Evolutionary conservation across 64 coral and sea anemone species (phyloP).

Genomic region (Actinia equina): DNA sequence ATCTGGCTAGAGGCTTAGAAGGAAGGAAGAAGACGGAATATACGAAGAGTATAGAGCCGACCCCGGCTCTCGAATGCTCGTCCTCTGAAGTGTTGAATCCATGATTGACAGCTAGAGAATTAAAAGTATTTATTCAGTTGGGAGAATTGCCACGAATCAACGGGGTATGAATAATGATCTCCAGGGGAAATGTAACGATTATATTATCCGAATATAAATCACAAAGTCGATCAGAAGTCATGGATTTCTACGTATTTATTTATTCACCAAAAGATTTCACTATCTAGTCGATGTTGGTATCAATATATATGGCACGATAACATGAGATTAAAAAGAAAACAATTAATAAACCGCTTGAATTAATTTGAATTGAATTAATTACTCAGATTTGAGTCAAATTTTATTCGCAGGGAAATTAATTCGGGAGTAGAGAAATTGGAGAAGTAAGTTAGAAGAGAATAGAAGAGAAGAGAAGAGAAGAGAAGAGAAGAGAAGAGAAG

Average conservation of each 20-base stretch:
- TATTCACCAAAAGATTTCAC: neutral
- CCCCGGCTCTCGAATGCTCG: neutral
- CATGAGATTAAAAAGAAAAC: neutral
- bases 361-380: too few species aligned
- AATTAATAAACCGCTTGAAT: neutral
- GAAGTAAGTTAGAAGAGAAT: too few species aligned
- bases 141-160: conserved; percentile 14
- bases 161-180: neutral
- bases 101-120: neutral
- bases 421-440: neutral
- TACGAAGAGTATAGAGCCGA: neutral
- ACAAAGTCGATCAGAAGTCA: neutral
- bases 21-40: neutral
- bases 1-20: neutral
- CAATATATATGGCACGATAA: neutral
- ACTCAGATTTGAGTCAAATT: neutral
- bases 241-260: neutral
- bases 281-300: neutral
- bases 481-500: too few species aligned
- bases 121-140: conserved; percentile 8
- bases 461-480: too few species aligned
- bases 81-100: neutral
- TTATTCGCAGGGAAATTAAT: neutral
- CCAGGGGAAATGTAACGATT: neutral
- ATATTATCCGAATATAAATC: neutral